Conservation (phyloP, 2,113 vertebrate genomes). For the Engystomops pustulosus region DNA sequence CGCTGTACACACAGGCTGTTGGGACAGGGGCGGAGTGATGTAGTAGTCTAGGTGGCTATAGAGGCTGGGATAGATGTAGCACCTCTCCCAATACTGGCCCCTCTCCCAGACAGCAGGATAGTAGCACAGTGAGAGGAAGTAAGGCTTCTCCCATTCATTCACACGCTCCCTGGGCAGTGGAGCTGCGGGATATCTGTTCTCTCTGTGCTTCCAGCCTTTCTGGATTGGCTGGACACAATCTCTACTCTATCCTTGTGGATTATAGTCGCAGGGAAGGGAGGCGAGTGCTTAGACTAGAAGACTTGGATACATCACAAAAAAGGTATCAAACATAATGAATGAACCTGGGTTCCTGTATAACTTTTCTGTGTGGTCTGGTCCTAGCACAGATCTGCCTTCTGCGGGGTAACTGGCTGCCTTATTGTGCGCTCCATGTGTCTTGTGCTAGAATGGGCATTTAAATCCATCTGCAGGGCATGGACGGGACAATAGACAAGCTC, state of each 20-base stretch:
- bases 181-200: slow-evolving; percentile 9
- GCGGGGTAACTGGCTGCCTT: background rate
- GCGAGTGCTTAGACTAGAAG: background rate
- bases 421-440: slow-evolving; percentile 10
- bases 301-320: background rate
- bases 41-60: slow-evolving; percentile 18
- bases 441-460: background rate
- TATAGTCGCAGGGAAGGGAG: background rate
- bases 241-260: slow-evolving; percentile 20
- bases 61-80: slow-evolving; percentile 29
- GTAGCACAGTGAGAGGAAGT: slow-evolving; percentile 39
- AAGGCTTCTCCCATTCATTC: slow-evolving; percentile 26
- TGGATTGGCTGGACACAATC: slow-evolving; percentile 6
- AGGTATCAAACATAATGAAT: background rate
- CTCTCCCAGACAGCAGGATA: background rate
- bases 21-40: background rate
- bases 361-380: background rate
- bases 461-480: background rate
- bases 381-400: background rate
- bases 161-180: slow-evolving; percentile 1
- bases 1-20: slow-evolving; percentile 57
- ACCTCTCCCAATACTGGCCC: slow-evolving; percentile 34
- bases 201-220: background rate
- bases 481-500: background rate
- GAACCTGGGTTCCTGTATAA: background rate